Percentiles rank a stretch among this genome's conserved stretches.
Evolutionary conservation across 2,113 vertebrate genomes (phyloP).

Genomic region (Pelvicachromis taeniatus): DNA sequence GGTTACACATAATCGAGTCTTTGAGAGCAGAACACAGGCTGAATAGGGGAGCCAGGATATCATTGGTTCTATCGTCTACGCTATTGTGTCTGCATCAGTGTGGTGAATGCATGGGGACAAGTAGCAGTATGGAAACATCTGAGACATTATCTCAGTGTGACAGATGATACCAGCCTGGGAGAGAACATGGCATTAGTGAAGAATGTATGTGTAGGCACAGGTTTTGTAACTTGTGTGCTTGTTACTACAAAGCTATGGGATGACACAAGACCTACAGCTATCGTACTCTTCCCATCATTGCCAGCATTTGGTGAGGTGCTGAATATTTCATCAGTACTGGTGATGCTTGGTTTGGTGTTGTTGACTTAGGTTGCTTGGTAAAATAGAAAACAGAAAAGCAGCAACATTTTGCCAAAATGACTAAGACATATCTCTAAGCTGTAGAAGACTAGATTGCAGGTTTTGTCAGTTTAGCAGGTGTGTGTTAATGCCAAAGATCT

Average conservation of each 20-base stretch:
- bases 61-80: constrained; percentile 31
- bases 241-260: background rate
- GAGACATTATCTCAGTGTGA: constrained; percentile 56
- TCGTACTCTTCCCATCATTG: background rate
- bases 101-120: constrained; percentile 29
- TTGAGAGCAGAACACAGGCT: constrained; percentile 42
- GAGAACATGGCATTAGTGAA: constrained; percentile 15
- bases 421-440: background rate
- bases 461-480: background rate
- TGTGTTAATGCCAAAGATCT: background rate
- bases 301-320: constrained; percentile 25
- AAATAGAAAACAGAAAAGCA: background rate
- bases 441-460: background rate
- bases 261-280: background rate
- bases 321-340: constrained; percentile 43
- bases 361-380: background rate
- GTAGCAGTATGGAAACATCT: constrained; percentile 56
- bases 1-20: constrained; percentile 60
- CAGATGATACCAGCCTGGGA: constrained; percentile 51
- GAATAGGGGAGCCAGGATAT: constrained; percentile 51
- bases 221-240: background rate
- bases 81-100: constrained; percentile 45
- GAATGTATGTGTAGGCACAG: background rate
- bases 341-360: constrained; percentile 22
- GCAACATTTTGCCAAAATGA: background rate